Evolutionary conservation across 1,140 invertebrate genomes (phyloP), one percentile per base, ranked within the genome.

Genomic region (Zaprionus capensis): DNA sequence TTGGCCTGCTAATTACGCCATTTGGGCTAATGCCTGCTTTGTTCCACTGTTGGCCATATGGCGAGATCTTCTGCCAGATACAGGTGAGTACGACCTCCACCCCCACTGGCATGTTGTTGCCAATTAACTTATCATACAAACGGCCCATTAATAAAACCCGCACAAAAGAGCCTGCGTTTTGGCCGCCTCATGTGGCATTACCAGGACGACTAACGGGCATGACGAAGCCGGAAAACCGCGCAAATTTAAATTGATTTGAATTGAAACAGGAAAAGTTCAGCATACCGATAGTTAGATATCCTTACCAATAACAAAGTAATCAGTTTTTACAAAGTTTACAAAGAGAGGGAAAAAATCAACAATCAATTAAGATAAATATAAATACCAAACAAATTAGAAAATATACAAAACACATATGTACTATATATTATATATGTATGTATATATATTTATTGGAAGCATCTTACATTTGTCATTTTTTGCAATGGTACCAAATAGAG

Each of bases 21-120:
- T 96, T 97, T 84, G 96, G 96, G 34, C 95, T 97, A 81, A 93
- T 97, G 76, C 96, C 97, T 14, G 96, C 96, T 26, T 94, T 97
- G 58, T 96, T 96, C 84, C 95, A 96, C 87, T 97, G 97, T 90
- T 97, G 96, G 96, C 96, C 96, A n/a, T 97, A 97, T 91, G 96
- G 96, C 49, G 96, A 97, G 93, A 95, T 97, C 82, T 95, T 97
- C 91, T 97, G 96, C 93, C 96, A 97, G 94, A 97, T 97, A 92
- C 97, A 97, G 96, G 96, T 97, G 94, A 94, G 92, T 76, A 5
- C n/a, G 24, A 11, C 17, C 15, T 2, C 15, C 41, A 17, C 36
- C 12, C 20, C 9, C 5, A 20, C 28, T 9, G 34, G 61, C 34
- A 36, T 53, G 12, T 53, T 73, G 53, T 71, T 51, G 55, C 34